These are phyloP conservation scores for Mesocricetus auratus DNA, from an alignment of 2,113 vertebrate species.

Conservation along the genomic window DNA sequence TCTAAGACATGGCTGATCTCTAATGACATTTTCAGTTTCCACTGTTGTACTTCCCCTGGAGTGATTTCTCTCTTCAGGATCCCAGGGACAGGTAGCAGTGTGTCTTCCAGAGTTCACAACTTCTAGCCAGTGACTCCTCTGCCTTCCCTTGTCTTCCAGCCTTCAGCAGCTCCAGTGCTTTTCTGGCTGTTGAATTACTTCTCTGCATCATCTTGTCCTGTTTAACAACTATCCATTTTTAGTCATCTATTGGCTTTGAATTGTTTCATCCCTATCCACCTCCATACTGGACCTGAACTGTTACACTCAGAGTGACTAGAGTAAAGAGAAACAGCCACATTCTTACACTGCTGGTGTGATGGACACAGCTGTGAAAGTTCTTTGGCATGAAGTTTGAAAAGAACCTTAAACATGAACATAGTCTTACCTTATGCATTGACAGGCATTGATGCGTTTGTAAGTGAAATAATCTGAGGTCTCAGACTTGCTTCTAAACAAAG, in stretches of 20 bases:
- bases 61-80: not conserved
- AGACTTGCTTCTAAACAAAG: not conserved
- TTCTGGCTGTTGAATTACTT: not conserved
- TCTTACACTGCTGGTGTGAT: not conserved
- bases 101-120: too few relatives aligned
- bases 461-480: not conserved
- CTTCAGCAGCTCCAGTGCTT: not conserved
- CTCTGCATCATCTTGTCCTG: accelerated
- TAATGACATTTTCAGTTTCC: not conserved
- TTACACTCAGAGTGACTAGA: not conserved
- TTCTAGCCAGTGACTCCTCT: too few relatives aligned
- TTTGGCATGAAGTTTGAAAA: not conserved
- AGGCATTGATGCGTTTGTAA: not conserved
- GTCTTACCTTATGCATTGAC: not conserved
- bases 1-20: not conserved
- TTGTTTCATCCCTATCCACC: too few relatives aligned
- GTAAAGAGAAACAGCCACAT: not conserved
- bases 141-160: not conserved
- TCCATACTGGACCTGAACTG: not conserved
- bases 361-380: not conserved
- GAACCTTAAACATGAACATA: not conserved
- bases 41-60: not conserved
- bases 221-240: not conserved
- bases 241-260: not conserved
- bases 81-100: too few relatives aligned